Evolutionary conservation across 2,888 invertebrate genomes (phyloP), one percentile per base, ranked within the genome.

Genomic region (Tinea trinotella): DNA sequence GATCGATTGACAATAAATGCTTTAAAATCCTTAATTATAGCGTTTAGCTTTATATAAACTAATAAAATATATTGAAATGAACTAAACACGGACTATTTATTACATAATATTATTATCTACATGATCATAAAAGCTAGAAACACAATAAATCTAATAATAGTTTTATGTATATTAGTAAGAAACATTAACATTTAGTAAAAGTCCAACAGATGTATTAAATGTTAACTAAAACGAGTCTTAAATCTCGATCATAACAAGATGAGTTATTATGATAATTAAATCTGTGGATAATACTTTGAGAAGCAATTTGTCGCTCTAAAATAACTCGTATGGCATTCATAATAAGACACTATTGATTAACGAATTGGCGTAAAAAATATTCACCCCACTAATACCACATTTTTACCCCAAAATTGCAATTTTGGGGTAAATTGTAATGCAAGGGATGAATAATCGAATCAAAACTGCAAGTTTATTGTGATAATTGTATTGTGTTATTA

Each of bases 401-500:
- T 68, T 72, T 71, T 62, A 58, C 70, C 70, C 70, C 70, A 64
- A 50, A 74, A 80, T 74, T 69, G 50, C n/a, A 19, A 9, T 17
- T 76, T 77, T 71, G 67, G 64, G 67, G 68, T 70, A 74, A 77
- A 80, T 74, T 71, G 72, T 63, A 69, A 74, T 71, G 68, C 71
- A 69, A 77, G 77, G 81, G 80, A 69, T 66, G 57, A 69, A 62
- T 81, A 83, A 83, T 82, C 71, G 66, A 76, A 82, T 83, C 65
- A 67, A 36, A 59, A 58, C 58, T 59, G 61, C 59, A 56, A 61
- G 54, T 62, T 60, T 62, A 60, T 59, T 59, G 62, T 64, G 60
- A 71, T 78, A 77, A 81, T 78, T 19, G 19, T 46, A 19, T 12
- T 4, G 19, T 17, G 9, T 46, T 46, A 46, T 46, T 46, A 19